phyloP scores from a whole-genome alignment of 2,113 vertebrate species.

The Actenoides hombroni region DNA sequence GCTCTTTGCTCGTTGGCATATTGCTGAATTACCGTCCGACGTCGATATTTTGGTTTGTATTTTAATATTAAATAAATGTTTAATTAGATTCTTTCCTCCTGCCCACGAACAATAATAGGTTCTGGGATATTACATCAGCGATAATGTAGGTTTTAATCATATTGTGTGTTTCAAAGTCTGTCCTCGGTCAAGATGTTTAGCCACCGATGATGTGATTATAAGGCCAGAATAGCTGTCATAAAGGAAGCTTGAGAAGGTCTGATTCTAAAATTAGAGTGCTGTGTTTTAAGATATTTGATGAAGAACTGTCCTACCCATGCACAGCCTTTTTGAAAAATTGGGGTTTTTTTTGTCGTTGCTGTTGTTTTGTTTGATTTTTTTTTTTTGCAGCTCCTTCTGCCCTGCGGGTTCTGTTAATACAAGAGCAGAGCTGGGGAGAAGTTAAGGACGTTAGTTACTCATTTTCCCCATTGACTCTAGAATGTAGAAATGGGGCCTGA shows the following conservation, averaged over 20 bases:
- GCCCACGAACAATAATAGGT: conserved; percentile 28
- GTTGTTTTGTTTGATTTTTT: no score
- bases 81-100: conserved; percentile 62
- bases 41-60: conserved; percentile 31
- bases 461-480: neutral
- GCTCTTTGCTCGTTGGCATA: neutral
- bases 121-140: conserved; percentile 55
- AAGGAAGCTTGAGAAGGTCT: conserved; percentile 38
- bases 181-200: conserved; percentile 47
- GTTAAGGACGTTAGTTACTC: neutral
- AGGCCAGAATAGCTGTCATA: conserved; percentile 36
- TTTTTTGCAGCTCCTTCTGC: neutral
- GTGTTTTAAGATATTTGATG: neutral
- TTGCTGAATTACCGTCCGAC: conserved; percentile 24
- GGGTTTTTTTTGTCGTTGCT: neutral
- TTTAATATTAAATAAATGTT: conserved; percentile 66
- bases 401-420: neutral
- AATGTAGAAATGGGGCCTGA: neutral
- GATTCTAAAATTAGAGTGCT: conserved; percentile 46
- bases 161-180: conserved; percentile 52
- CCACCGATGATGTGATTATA: conserved; percentile 56
- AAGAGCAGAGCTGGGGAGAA: neutral
- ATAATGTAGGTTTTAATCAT: conserved; percentile 60
- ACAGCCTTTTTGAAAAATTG: neutral
- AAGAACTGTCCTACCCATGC: neutral